Evolutionary conservation across 2,888 invertebrate genomes (phyloP), one percentile per base, ranked within the genome.

Genomic region (Cinara cedri): DNA sequence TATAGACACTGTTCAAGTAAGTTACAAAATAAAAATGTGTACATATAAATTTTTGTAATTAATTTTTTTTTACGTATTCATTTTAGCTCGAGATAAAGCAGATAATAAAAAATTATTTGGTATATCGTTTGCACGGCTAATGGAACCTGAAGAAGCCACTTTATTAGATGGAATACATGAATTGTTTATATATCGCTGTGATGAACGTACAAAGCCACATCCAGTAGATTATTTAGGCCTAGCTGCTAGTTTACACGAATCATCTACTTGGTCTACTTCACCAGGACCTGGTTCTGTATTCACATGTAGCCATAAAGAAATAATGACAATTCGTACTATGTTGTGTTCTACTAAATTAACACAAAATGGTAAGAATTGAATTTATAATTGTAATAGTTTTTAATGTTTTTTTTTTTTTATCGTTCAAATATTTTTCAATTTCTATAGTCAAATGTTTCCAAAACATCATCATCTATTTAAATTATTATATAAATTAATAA

Each of bases 331-430:
- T 13, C 91, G 90, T 84, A 96, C 97, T 0, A 86, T 95, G 57
- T 88, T 98, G 34, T 97, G 96, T 86, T 97, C 97, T 26, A 97
- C 97, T n/a, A 98, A 98, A 86, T 88, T 97, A 11, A 97, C 98
- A 0, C 97, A 97, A 86, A 97, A 97, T 85, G 93, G 94, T 93
- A 86, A 82, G 54, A 19, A 65, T 68, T 21, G 11, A 55, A 21
- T 21, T 11, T 46, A 46, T 46, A 46, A 44, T 10, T 44, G 44
- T 44, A 44, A 44, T 10, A 6, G n/a, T n/a, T n/a, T n/a, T n/a
- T n/a, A n/a, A n/a, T n/a, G n/a, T n/a, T n/a, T n/a, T n/a, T n/a
- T n/a, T n/a, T n/a, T n/a, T 34, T 34, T 34, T 4, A 6, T 34
- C 34, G 34, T 34, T 34, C 3, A 34, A 34, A 34, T 34, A 34